A percentile compares a stretch with the other conserved stretches of the same genome.
Conservation (phyloP, 1,140 invertebrate species). For the Leguminivora glycinivorella region DNA sequence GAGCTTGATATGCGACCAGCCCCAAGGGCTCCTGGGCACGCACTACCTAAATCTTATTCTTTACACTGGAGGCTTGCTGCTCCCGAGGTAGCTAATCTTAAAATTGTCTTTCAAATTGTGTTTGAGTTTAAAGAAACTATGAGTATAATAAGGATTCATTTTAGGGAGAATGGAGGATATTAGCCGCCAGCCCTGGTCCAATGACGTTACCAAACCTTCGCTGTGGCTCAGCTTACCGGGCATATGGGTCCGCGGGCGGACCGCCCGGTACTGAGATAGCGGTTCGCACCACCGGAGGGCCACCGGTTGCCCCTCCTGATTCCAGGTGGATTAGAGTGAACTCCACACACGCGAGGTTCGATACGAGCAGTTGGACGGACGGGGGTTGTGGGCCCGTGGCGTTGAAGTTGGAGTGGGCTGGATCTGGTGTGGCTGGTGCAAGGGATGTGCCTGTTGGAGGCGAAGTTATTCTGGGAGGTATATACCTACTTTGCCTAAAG, state of each 20-base stretch:
- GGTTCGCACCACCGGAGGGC: constrained; percentile 66
- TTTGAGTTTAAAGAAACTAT: background rate
- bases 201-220: constrained; percentile 59
- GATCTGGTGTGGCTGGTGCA: constrained; percentile 58
- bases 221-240: constrained; percentile 69
- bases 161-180: constrained; percentile 69
- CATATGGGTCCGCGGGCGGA: constrained; percentile 67
- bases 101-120: background rate
- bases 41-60: constrained; percentile 60
- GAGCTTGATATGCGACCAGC: constrained; percentile 83
- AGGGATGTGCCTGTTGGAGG: constrained; percentile 69
- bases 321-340: constrained; percentile 73
- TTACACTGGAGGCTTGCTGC: constrained; percentile 69
- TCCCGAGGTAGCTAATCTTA: constrained; percentile 55
- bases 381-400: constrained; percentile 71
- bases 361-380: constrained; percentile 70
- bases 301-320: constrained; percentile 66
- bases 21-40: constrained; percentile 62
- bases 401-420: constrained; percentile 72
- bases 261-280: constrained; percentile 66
- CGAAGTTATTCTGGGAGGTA: constrained; percentile 69
- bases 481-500: constrained; percentile 33
- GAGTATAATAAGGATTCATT: constrained; percentile 30
- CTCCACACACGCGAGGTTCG: constrained; percentile 66
- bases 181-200: constrained; percentile 61